A percentile compares a stretch with the other conserved stretches of the same genome.
phyloP scores from a whole-genome alignment of 2,888 invertebrate genomes.

The Pammene fasciana region DNA sequence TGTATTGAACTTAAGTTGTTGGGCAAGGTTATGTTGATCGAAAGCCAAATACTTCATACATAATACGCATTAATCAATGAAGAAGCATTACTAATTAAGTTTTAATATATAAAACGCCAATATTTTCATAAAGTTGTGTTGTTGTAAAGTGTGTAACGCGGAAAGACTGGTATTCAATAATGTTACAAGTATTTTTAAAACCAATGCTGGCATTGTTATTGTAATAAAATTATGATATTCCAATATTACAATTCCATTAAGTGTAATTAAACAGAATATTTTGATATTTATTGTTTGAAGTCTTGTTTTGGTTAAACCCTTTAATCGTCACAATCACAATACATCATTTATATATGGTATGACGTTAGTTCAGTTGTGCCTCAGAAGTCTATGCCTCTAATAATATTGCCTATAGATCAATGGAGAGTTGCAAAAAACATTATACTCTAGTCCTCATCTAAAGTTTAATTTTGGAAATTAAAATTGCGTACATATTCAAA shows the following conservation, averaged over 20 bases:
- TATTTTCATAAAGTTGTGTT: background rate
- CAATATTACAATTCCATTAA: slow-evolving; percentile 30
- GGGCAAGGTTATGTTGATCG: background rate
- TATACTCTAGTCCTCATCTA: too few relatives aligned
- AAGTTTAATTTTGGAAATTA: too few relatives aligned
- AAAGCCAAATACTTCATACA: background rate
- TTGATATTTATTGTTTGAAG: slow-evolving; percentile 8
- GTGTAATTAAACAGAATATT: slow-evolving; percentile 16
- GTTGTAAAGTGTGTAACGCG: slow-evolving; percentile 16
- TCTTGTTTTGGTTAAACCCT: too few relatives aligned
- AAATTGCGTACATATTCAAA: too few relatives aligned
- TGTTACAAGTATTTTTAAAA: slow-evolving; percentile 26
- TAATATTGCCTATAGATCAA: too few relatives aligned
- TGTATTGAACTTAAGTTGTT: background rate
- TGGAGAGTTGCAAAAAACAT: too few relatives aligned
- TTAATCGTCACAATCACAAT: too few relatives aligned
- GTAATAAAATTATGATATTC: slow-evolving; percentile 35
- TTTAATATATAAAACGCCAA: background rate
- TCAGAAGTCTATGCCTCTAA: too few relatives aligned
- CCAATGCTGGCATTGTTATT: slow-evolving; percentile 35
- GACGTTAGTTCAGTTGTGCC: too few relatives aligned
- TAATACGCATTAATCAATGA: background rate
- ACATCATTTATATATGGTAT: too few relatives aligned
- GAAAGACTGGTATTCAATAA: slow-evolving; percentile 27
- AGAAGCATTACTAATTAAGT: background rate